phyloP scores from a whole-genome alignment of 2,113 vertebrate species.

The Chaetops frenatus region DNA sequence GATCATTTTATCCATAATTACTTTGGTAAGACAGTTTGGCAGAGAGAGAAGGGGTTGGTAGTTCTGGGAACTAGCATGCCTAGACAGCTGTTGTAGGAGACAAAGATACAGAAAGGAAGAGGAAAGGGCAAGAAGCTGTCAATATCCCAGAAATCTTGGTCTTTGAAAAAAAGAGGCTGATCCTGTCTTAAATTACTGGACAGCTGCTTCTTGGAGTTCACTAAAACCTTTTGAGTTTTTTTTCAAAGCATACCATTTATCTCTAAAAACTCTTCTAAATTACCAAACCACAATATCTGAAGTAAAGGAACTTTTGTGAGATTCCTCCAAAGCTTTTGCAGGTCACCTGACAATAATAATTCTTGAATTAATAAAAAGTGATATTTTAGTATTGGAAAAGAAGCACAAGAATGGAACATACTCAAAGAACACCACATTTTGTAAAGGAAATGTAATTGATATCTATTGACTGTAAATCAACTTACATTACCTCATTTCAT shows the following conservation, averaged over 20 bases:
- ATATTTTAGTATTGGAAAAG: background rate
- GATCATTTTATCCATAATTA: background rate
- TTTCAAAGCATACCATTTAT: background rate
- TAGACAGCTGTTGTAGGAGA: background rate
- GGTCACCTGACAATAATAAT: background rate
- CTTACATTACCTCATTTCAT: background rate
- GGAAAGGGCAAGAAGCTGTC: background rate
- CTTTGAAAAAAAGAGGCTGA: background rate
- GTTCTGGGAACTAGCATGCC: background rate
- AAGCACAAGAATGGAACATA: background rate
- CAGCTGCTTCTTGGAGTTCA: background rate
- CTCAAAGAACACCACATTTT: background rate
- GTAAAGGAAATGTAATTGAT: background rate
- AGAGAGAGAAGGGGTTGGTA: background rate
- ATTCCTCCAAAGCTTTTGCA: background rate
- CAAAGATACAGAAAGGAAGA: background rate
- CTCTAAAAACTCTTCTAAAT: background rate
- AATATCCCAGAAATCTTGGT: background rate
- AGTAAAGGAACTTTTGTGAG: accelerated
- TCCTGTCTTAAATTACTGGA: background rate
- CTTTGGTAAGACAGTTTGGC: background rate
- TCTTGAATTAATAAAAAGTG: background rate
- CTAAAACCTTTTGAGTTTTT: background rate
- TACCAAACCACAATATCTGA: background rate
- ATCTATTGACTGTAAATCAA: background rate